These are phyloP conservation scores for Abrostola triplasia DNA, from an alignment of 2,888 invertebrate species.

Conservation along the genomic window DNA sequence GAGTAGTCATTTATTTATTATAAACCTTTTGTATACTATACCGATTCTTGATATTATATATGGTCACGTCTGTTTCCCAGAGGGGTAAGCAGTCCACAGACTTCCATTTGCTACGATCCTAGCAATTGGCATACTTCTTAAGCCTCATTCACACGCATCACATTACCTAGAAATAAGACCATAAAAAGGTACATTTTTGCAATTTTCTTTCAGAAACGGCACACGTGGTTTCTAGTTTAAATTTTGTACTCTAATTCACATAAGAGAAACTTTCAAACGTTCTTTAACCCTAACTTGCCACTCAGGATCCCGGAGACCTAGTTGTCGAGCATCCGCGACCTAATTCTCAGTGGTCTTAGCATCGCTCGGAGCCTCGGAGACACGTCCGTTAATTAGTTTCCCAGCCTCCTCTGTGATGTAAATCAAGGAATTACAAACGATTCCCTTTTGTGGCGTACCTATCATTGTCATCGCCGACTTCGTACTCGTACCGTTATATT, in stretches of 20 bases:
- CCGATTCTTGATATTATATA: too few species aligned
- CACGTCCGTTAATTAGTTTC: conserved; percentile 55
- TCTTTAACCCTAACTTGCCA: conserved; percentile 61
- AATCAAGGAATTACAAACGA: conserved; percentile 30
- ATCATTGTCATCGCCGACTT: conserved; percentile 31
- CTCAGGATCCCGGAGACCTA: conserved; percentile 50
- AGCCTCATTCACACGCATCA: too few species aligned
- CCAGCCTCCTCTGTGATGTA: conserved; percentile 43
- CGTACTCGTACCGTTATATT: conserved; percentile 15
- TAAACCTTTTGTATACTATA: too few species aligned
- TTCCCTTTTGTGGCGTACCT: conserved; percentile 14
- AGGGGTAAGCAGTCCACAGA: too few species aligned
- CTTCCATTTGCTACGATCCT: too few species aligned
- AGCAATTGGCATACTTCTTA: too few species aligned
- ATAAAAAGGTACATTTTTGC: too few species aligned
- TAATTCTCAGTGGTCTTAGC: conserved; percentile 60
- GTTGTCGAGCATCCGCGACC: conserved; percentile 68
- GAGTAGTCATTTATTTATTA: too few species aligned
- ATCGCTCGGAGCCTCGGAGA: conserved; percentile 24
- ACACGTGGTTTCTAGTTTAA: not conserved
- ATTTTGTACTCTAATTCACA: conserved; percentile 1
- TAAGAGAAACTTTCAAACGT: conserved; percentile 30
- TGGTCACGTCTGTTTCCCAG: too few species aligned
- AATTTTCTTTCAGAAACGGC: too few species aligned
- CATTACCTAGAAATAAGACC: too few species aligned